Base-by-base conservation (phyloP, 2,113 vertebrate species). In the Grantiella picta region DNA sequence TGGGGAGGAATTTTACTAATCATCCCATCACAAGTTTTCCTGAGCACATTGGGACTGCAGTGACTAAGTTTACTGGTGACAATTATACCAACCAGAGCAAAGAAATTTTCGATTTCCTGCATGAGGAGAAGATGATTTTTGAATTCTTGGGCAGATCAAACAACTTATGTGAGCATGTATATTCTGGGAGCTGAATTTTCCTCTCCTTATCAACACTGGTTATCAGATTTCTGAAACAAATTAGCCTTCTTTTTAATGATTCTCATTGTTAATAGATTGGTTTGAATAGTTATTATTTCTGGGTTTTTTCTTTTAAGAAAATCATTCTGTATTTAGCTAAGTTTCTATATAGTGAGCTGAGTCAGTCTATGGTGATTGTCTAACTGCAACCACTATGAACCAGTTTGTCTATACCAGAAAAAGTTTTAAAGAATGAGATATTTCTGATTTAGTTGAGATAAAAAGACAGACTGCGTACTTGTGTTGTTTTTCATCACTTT, bases 391-490 rank as follows among this genome's bases (percentile, higher is more conserved):
- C 5, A 4, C 8, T 73, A 12, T 8, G 49, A 76, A 86, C 15
- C 31, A 21, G 25, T 68, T 78, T 16, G 4, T 76, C 7, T 68
- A 47, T 72, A n/a, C 19, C 40, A 94, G 33, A 73, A 89, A 57
- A 65, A 28, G 11, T 73, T 77, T 69, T 73, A 65, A 77, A 42
- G 7, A 56, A 78, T 25, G 59, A 35, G 44, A 1, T 12, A 12
- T 68, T 92, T 90, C 16, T 84, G 44, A 82, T 82, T 71, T 65
- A 71, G 24, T 56, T 69, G 49, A 69, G 20, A 52, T 36, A 38
- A 72, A 92, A 80, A 53, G 15, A 59, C 13, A 70, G 25, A 18
- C 6, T 75, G 6, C 36, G 10, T 59, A 15, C 0, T 0, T 75
- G 20, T 68, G 12, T 16, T 88, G 6, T 5, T 85, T 92, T 93